Evolutionary conservation across 2,113 vertebrate genomes (phyloP).

Genomic region (Phocoena sinus): DNA sequence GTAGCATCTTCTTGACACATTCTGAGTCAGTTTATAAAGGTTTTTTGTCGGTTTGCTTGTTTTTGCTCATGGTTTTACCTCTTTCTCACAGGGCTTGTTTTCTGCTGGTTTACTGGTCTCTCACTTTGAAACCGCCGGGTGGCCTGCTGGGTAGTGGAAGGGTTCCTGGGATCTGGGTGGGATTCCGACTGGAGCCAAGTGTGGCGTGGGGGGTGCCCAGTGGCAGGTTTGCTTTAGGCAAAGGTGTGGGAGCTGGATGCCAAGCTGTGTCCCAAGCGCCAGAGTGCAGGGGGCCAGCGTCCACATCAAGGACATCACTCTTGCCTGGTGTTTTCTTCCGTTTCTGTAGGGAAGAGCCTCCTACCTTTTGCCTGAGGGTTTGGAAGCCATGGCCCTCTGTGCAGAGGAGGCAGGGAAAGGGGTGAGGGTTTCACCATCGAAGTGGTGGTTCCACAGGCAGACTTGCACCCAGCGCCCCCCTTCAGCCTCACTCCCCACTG

Average conservation of each 20-base stretch:
- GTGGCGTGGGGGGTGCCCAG: accelerated
- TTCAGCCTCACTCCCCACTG: too few relatives aligned
- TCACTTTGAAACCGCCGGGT: neutral
- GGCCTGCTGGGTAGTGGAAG: accelerated
- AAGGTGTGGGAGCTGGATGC: neutral
- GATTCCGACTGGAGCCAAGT: neutral
- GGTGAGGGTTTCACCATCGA: accelerated
- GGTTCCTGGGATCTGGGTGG: accelerated
- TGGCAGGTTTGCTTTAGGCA: neutral
- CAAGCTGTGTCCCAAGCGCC: neutral
- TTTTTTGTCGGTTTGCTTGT: too few relatives aligned
- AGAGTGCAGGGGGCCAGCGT: accelerated
- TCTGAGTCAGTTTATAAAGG: neutral
- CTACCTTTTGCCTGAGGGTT: neutral
- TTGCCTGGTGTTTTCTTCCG: neutral
- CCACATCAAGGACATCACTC: neutral
- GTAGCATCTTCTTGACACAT: neutral
- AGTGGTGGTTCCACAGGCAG: neutral
- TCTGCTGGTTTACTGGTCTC: neutral
- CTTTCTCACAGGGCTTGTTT: neutral
- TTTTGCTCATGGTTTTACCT: too few relatives aligned
- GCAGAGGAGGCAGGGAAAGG: neutral
- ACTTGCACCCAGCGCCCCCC: too few relatives aligned
- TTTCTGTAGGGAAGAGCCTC: neutral
- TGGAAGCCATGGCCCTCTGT: neutral